Evolutionary conservation across 2,113 vertebrate species (phyloP), one percentile per base, ranked within the genome.

Genomic region (Tricholaema leucomelas): DNA sequence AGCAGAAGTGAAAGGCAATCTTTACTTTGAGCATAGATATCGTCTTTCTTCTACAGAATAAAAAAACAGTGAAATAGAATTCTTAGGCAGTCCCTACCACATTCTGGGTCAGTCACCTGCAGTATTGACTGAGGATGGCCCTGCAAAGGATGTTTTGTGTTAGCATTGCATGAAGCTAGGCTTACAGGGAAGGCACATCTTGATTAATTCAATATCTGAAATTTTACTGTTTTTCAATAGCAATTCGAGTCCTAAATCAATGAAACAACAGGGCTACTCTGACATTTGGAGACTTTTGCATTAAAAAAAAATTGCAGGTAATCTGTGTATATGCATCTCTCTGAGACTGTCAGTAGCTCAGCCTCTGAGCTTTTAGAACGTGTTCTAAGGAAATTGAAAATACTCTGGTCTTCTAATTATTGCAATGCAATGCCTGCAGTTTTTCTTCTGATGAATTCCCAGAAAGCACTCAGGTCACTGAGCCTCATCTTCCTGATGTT

Each of bases 271-370:
- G 15, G 1, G 0, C 17, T 59, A 12, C 20, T 60, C 86, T 76
- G 18, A 60, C 35, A 3, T 23, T 31, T 0, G 0, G 71, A 30
- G 42, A 23, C 20, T 46, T 80, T 0, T 80, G 15, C 21, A 2
- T 79, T 91, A 15, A 36, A 5, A 64, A 72, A 56, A n/a, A 2
- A 23, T 12, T 3, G 14, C 2, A 35, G 15, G 2, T 65, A 17
- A 44, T 64, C 15, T 70, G 3, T 36, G 23, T 55, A 52, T 80
- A 42, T 20, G 11, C 5, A 48, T 12, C 55, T 70, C 59, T 59
- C n/a, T 10, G 31, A 79, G 24, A 15, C 16, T 52, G 38, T 71
- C 15, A 6, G 27, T 35, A 54, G 46, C 40, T 46, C 18, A 74
- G 15, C 20, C 8, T 83, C 33, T 63, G 36, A 66, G 7, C 40